These are phyloP conservation scores for Bufotes viridis DNA, from an alignment of 2,797 vertebrate species.

Conservation along the genomic window DNA sequence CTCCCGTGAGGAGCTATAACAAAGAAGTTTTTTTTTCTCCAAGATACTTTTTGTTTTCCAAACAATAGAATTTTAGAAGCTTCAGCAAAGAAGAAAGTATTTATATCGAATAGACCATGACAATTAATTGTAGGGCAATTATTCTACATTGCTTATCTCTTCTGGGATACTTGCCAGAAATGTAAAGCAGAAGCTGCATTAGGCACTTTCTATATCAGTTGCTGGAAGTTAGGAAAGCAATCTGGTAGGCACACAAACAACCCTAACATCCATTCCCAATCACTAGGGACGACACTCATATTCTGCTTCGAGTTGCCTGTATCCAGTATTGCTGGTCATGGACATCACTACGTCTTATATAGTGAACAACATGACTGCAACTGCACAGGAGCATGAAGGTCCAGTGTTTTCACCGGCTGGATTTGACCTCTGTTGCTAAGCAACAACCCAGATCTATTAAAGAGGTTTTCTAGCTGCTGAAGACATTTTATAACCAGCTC, in stretches of 20 bases:
- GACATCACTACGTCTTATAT: background rate
- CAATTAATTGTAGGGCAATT: slow-evolving; percentile 44
- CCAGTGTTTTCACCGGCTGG: background rate
- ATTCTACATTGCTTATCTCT: slow-evolving; percentile 34
- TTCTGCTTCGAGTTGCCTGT: background rate
- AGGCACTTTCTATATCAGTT: slow-evolving; percentile 22
- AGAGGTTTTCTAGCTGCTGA: no score
- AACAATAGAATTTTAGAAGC: slow-evolving; percentile 38
- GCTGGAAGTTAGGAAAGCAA: background rate
- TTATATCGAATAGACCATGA: slow-evolving; percentile 20
- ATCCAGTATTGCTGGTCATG: background rate
- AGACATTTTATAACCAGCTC: no score
- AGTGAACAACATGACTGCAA: background rate
- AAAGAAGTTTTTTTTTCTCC: slow-evolving; percentile 20
- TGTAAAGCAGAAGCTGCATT: background rate
- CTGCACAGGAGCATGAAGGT: background rate
- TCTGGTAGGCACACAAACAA: background rate
- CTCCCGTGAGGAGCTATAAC: slow-evolving; percentile 14
- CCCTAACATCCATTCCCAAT: background rate
- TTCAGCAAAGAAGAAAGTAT: background rate
- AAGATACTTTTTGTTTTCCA: slow-evolving; percentile 17
- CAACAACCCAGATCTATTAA: no score
- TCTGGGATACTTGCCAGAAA: slow-evolving; percentile 20
- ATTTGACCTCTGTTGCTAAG: background rate
- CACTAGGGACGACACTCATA: background rate